Base-by-base conservation (phyloP, 2,113 vertebrate genomes). In the Upupa epops region DNA sequence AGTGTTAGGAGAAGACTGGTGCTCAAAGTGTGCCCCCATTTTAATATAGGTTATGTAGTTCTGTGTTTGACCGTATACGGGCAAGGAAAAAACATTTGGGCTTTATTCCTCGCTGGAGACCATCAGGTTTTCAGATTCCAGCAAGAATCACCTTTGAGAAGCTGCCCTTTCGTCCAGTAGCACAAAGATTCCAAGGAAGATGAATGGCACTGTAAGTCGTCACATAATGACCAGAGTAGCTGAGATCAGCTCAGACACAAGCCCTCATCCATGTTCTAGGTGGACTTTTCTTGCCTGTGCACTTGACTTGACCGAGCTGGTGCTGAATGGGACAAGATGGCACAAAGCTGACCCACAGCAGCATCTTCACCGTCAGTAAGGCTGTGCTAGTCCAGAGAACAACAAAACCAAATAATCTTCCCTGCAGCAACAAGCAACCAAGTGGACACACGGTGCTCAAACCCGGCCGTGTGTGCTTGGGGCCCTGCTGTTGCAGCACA, bases 371-470 rank as follows among this genome's bases (percentile, higher is more conserved):
- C 13, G 2, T 5, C 1, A 18, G 26, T 40, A 22, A 52, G 15
- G 25, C 24, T 22, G 31, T 3, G 6, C 22, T 25, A 26, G n/a
- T 52, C n/a, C 24, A 13, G 52, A 34, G 48, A 55, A 11, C 15
- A 24, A 34, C 17, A 19, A 12, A 14, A 6, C 0, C 0, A 31
- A 20, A 61, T 26, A 56, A 10, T 3, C 64, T 75, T 36, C 34
- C 45, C 49, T 13, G 8, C 9, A 22, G 71, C 7, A 15, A 31
- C 0, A 5, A 34, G 34, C 25, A 42, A 31, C 42, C 0, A 0
- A 42, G 64, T n/a, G 26, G 61, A 37, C 28, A 25, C 2, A 2
- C 16, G 9, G 22, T 6, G 42, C 36, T 28, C 6, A 8, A 34
- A 3, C 17, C 18, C 31, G 9, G 29, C 36, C 17, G 1, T 1